Evolutionary conservation across 2,797 vertebrate genomes (phyloP), one percentile per base, ranked within the genome.

Genomic region (Pseudochaenichthys georgianus): DNA sequence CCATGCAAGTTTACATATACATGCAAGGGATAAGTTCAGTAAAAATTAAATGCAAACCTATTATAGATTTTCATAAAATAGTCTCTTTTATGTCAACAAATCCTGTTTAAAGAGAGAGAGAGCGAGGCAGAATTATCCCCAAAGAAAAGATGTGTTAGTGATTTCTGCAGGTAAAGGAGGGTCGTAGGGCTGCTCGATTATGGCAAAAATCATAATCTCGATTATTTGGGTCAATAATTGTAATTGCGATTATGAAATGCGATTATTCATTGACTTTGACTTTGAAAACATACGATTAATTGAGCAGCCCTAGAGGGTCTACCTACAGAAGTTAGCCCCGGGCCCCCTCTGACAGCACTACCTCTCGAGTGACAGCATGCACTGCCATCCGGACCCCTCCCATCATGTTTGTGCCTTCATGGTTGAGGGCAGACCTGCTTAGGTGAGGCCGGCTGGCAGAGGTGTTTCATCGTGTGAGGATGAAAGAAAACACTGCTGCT

Each of bases 361-460:
- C 28, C 28, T 28, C 28, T 28, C 28, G 45, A 31, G 64, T 74
- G 61, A 63, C 23, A 50, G 64, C 75, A 75, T 60, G 69, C 64
- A 64, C 28, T 52, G 51, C 51, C 64, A 65, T 80, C 63, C 23
- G 23, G 23, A 23, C 23, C 23, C 63, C 68, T 47, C 51, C 72
- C 61, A 64, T 81, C 65, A 83, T 87, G 80, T 78, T 82, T 46
- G 81, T 77, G 82, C 41, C 54, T 81, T 50, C 76, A 50, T 19
- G 51, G 47, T 54, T 48, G 57, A 81, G 54, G 66, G 62, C 57
- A 62, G 73, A 80, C 77, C 75, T 80, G 71, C 62, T 75, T 57
- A 78, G 70, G 62, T 73, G 73, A 84, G 43, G 73, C 69, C 28
- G 80, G 62, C 13, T 77, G 67, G 78, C 78, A 79, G 77, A 63